Evolutionary conservation across 2,797 vertebrate genomes (phyloP), one percentile per base, ranked within the genome.

Genomic region (Malacoraja senta): DNA sequence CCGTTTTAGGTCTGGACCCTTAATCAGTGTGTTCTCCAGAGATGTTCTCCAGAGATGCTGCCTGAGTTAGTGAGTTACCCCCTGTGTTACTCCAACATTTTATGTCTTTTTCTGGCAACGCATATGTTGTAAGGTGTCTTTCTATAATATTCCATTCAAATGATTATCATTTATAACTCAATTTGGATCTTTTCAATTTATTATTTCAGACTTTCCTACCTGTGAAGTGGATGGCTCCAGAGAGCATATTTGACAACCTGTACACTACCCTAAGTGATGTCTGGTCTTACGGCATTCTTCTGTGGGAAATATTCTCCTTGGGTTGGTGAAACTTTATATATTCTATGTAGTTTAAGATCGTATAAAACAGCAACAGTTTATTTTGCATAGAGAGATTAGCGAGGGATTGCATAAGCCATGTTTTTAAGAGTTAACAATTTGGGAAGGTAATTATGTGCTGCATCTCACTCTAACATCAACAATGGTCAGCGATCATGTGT

Each of bases 151-250:
- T 29, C 6, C 29, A 13, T n/a, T 65, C 61, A n/a, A 86, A 86
- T 86, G 29, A 63, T 86, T 74, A 29, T 76, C 71, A 92, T 12
- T 92, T 92, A 53, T 26, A 92, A 74, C 44, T 92, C 21, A 53
- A n/a, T 13, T 76, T 74, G 24, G 1, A 15, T 76, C 38, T 76
- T 76, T 94, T 61, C 65, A 8, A 61, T 53, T 13, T 80, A 61
- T 68, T 13, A 6, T 93, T 90, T 78, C 95, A 99, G 99, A 99
- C 99, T 6, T 99, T 99, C 92, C 97, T 99, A 65, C 99, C 99
- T 0, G 99, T 99, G 93, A 99, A 99, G 96, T 99, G 99, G 99
- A 99, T 99, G 99, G 99, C 99, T 29, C 99, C 99, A 0, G 99
- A 99, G 95, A 99, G 99, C 94, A 99, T 99, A 95, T 99, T 99